Percentiles rank a stretch among this genome's conserved stretches.
Conservation (phyloP, 1,140 invertebrate species). For the Diorhabda carinulata region DNA sequence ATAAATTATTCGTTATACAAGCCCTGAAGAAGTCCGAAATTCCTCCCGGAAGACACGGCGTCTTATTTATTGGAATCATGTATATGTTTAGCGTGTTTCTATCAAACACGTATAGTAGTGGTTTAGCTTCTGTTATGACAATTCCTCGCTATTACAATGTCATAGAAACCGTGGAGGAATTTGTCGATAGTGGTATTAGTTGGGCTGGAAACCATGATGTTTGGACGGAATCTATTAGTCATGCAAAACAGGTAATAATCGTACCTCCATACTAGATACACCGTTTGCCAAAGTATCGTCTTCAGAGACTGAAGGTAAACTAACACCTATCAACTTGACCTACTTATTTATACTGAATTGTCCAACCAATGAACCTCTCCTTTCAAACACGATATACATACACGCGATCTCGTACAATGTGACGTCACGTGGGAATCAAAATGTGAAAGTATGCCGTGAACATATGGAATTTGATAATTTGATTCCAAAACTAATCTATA, state of each 20-base stretch:
- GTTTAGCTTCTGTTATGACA: constrained; percentile 54
- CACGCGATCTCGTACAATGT: too few relatives aligned
- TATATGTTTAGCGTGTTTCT: constrained; percentile 51
- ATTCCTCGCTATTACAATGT: constrained; percentile 47
- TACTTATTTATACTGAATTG: too few relatives aligned
- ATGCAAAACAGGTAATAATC: constrained; percentile 12
- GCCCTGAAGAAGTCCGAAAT: constrained; percentile 17
- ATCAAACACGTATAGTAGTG: constrained; percentile 53
- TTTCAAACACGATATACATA: too few relatives aligned
- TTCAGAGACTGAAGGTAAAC: too few relatives aligned
- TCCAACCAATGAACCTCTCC: too few relatives aligned
- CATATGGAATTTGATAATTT: too few relatives aligned
- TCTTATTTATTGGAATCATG: constrained; percentile 40
- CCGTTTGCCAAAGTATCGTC: too few relatives aligned
- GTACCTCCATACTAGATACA: too few relatives aligned
- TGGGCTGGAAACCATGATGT: constrained; percentile 35
- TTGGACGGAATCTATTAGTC: constrained; percentile 36
- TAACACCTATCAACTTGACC: too few relatives aligned
- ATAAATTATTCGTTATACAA: constrained; percentile 30
- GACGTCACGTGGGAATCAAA: too few relatives aligned
- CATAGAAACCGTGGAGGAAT: constrained; percentile 34
- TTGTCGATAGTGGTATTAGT: constrained; percentile 25
- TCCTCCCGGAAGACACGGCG: constrained; percentile 13
- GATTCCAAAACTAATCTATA: too few relatives aligned
- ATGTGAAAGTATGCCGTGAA: too few relatives aligned